Evolutionary conservation across 37 sponge, comb jelly and placozoan genomes (phyloP), one percentile per base, ranked within the genome.

Genomic region (Spongia lamella): DNA sequence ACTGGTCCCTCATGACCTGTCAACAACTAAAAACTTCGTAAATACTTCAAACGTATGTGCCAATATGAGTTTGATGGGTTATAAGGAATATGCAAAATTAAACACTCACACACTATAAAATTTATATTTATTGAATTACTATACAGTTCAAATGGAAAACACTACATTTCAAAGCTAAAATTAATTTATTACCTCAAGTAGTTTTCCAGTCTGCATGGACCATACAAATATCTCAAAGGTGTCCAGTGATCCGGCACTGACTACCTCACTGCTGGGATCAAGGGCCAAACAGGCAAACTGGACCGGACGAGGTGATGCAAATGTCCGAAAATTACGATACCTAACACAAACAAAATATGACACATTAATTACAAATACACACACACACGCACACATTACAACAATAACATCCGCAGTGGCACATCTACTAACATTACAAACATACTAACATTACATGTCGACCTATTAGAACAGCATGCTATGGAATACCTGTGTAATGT

Each of bases 221-320:
- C 98, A 97, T 14, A 92, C 81, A 58, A 81, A 97, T n/a, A 97
- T 64, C 75, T 97, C 95, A 86, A 89, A 97, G 29, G 92, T 89
- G 81, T 97, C 94, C 3, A 86, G 89, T 31, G 98, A 91, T 15
- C 92, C 98, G 35, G 98, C 98, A 79, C 89, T 87, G 20, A 97
- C 86, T 56, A 97, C 66, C 61, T 97, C 98, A 17, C 92, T 92
- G 75, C 92, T 88, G 37, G 72, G 75, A 55, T 94, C 98, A 37
- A 92, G 66, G 15, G 91, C 72, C 65, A 97, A 63, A 82, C 84
- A 89, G 53, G 89, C 78, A 69, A 94, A 97, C 75, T 97, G 98
- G 15, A 88, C 94, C 13, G 98, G 98, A 0, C 85, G 78, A 16
- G 98, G 98, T 25, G 95, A 97, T 43, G 90, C 90, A 52, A 94